Base-by-base conservation (phyloP, 2,113 vertebrate species). In the Hyla sarda region DNA sequence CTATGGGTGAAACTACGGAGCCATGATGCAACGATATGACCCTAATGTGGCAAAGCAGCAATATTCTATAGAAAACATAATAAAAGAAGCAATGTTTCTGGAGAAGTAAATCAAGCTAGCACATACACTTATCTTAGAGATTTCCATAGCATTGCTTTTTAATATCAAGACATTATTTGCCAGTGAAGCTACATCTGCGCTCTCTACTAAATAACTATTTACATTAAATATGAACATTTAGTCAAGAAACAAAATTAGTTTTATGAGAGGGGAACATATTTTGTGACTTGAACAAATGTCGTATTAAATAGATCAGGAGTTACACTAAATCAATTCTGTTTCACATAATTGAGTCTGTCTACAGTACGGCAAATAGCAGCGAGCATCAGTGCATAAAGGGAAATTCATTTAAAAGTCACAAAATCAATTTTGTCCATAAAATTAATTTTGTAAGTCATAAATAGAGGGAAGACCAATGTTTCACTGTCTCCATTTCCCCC, bases 371-470 rank as follows among this genome's bases (percentile, higher is more conserved):
- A 76, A 50, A 50, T 76, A 30, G 13, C 74, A 7, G 13, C 74
- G 52, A 76, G 48, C 74, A 48, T 74, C n/a, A 41, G 67, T 71
- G 34, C 34, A 71, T 41, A 71, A 71, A 71, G 17, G 62, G 19
- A 71, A 37, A 71, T 71, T 77, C 30, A 45, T 54, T 25, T 52
- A 32, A 52, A 77, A 54, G 37, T 21, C 74, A 77, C 47, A 77
- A 54, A 77, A 77, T 77, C 13, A 32, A 54, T 54, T 77, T 54
- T 28, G 45, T 30, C 74, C 74, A 50, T 76, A 76, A 76, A 48
- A 48, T 75, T 76, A 17, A 76, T 28, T 52, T 71, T 52, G 50
- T 21, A 32, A 32, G 48, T 77, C 74, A 41, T 69, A 69, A 69
- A 71, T 41, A 71, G 32, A 71, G 23, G 67, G 19, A 21, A 41